Base-by-base conservation (phyloP, 1,140 invertebrate species). In the Vanessa atalanta region DNA sequence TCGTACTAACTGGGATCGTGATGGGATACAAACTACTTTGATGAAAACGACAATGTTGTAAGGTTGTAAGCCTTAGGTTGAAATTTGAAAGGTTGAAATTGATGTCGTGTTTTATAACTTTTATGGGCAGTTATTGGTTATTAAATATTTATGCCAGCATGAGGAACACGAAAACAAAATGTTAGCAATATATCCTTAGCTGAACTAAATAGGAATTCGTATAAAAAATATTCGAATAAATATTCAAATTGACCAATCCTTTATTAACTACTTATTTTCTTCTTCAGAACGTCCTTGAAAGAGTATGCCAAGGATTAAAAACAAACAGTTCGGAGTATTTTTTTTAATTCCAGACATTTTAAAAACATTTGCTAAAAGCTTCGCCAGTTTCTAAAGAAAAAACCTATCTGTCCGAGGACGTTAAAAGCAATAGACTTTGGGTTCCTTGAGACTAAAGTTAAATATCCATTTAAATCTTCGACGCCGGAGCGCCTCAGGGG, bases 381-480 rank as follows among this genome's bases (percentile, higher is more conserved):
- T 85, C 76, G 78, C 82, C 82, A 90, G 86, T 88, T 88, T 82
- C 71, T 75, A 72, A 81, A 81, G 77, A 83, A 88, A 88, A 88
- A 88, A 86, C 73, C 79, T 78, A 79, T 80, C 69, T 83, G 81
- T 79, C 77, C 65, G 78, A 86, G 82, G 83, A 85, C 83, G 82
- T 83, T 80, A 85, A 85, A 87, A 86, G 85, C 87, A 91, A 91
- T 89, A 89, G 90, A 91, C 85, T 92, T 89, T 86, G 82, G 86
- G 89, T 89, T 91, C 83, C 85, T 85, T 83, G 86, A 92, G 89
- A 90, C 85, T 88, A 86, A 91, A 90, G 88, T 92, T 92, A 91
- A 92, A 91, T 91, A 92, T 92, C 89, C 88, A 91, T 92, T 92
- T 92, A 91, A 90, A 91, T 92, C 88, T 88, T 90, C 89, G 87